phyloP scores from a whole-genome alignment of 37 sponge, comb jelly and placozoan species.

The Aplysina aerophoba region DNA sequence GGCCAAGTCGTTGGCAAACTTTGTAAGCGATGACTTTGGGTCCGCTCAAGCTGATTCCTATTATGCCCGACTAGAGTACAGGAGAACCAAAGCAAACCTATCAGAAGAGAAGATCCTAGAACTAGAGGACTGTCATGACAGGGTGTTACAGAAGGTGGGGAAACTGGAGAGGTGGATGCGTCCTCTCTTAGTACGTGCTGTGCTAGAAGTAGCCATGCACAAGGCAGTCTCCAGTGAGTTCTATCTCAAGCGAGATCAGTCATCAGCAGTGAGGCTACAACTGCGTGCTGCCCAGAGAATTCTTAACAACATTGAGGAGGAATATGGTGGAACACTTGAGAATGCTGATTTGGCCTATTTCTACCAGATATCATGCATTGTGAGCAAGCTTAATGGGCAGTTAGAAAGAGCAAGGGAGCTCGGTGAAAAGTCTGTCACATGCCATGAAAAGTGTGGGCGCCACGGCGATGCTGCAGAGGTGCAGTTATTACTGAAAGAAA shows the following conservation, averaged over 20 bases:
- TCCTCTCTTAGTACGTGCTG: not conserved
- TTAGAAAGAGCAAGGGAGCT: not conserved
- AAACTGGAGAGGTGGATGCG: not conserved
- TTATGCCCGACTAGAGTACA: slow-evolving; percentile 22
- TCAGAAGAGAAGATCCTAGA: slow-evolving; percentile 9
- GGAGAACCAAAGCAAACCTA: not conserved
- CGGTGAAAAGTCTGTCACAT: not conserved
- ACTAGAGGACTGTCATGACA: not conserved
- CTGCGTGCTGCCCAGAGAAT: not conserved
- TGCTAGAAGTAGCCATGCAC: slow-evolving; percentile 13
- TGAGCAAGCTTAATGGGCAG: not conserved
- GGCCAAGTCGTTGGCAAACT: not conserved
- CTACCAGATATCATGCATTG: slow-evolving; percentile 6
- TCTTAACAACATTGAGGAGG: not conserved
- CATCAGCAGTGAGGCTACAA: not conserved
- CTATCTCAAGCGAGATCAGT: too few relatives aligned
- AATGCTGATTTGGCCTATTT: slow-evolving; percentile 19
- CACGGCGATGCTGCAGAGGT: slow-evolving; percentile 22
- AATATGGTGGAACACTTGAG: not conserved
- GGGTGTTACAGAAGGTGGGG: not conserved
- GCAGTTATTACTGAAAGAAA: not conserved
- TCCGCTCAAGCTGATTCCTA: slow-evolving; percentile 7
- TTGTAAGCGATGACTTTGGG: not conserved
- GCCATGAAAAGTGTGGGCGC: slow-evolving; percentile 23
- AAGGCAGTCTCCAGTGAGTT: not conserved